A percentile compares a stretch with the other conserved stretches of the same genome.
These are phyloP conservation scores for Sebastes melanostomus DNA, from an alignment of 2,797 vertebrate species.

Conservation along the genomic window DNA sequence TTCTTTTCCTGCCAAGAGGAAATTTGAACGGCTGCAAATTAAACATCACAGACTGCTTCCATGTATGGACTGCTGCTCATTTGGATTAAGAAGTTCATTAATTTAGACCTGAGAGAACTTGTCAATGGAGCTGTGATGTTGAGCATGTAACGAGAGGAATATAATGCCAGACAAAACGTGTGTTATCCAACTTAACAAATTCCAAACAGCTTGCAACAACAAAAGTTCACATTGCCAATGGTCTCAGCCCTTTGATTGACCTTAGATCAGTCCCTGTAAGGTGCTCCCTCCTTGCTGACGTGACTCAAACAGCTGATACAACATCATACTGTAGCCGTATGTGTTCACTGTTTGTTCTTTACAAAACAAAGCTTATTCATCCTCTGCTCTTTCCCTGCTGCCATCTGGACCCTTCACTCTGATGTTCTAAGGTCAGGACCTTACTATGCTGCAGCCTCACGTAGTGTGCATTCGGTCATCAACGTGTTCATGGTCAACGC, in stretches of 20 bases:
- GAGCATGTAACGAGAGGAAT: not conserved
- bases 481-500: slow-evolving; percentile 11
- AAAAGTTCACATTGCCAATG: not conserved
- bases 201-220: not conserved
- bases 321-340: not conserved
- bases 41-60: not conserved
- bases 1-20: not conserved
- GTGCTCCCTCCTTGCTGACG: not conserved
- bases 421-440: slow-evolving; percentile 7
- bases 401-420: slow-evolving; percentile 10
- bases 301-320: slow-evolving; percentile 5
- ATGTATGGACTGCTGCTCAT: not conserved
- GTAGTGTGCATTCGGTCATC: not conserved
- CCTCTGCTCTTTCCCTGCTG: not conserved
- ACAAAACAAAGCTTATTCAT: slow-evolving; percentile 7
- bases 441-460: slow-evolving; percentile 2
- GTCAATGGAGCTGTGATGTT: not conserved
- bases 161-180: not conserved
- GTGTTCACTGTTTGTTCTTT: slow-evolving; percentile 4
- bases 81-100: slow-evolving; percentile 26
- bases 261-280: not conserved
- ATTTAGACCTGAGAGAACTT: slow-evolving; percentile 10
- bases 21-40: not conserved
- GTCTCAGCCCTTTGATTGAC: not conserved
- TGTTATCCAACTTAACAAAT: not conserved